Conservation (phyloP, 2,888 invertebrate genomes). For the Galerucella nymphaeae region DNA sequence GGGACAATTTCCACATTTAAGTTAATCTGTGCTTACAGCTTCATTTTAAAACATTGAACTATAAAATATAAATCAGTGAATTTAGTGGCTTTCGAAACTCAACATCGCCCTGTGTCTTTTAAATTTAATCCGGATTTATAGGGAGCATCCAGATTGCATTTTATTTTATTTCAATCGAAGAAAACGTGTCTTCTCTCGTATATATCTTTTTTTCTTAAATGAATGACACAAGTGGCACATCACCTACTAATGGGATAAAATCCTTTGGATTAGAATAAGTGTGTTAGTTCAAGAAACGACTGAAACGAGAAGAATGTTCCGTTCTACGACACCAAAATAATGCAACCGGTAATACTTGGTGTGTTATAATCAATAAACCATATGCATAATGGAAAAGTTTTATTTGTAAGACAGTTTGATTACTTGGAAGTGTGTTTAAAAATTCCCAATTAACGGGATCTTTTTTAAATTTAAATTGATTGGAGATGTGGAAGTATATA, state of each 20-base stretch:
- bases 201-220: neutral
- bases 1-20: too few relatives aligned
- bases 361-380: neutral
- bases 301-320: constrained; percentile 11
- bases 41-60: too few relatives aligned
- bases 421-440: neutral
- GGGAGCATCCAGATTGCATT: too few relatives aligned
- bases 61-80: too few relatives aligned
- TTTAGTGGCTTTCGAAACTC: too few relatives aligned
- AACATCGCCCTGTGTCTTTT: too few relatives aligned
- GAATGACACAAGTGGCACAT: constrained; percentile 4
- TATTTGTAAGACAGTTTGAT: neutral
- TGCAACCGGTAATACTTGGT: neutral
- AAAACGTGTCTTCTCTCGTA: neutral
- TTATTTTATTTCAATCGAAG: neutral
- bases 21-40: too few relatives aligned
- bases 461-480: neutral
- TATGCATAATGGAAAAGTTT: neutral
- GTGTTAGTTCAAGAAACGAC: constrained; percentile 17
- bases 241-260: neutral
- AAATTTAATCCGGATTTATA: too few relatives aligned
- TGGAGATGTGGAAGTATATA: neutral
- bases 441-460: neutral
- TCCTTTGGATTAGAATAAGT: constrained; percentile 9
- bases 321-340: constrained; percentile 9